Conservation (phyloP, 1,140 invertebrate genomes). For the Radopholus similis region DNA sequence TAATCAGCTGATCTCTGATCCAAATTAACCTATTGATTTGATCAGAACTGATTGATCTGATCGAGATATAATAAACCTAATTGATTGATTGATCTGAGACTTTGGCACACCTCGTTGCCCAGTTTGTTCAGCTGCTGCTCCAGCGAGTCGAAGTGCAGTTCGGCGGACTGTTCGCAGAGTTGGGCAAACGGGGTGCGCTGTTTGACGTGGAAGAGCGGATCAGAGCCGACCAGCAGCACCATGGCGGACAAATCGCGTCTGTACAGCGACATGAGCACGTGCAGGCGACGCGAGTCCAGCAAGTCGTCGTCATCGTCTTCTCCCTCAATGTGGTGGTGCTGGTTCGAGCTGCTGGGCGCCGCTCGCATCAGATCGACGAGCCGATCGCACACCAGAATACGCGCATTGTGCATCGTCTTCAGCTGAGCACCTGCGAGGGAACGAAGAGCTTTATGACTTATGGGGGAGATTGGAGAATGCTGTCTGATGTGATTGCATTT, state of each 20-base stretch:
- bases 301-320: constrained; percentile 11
- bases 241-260: constrained; percentile 32
- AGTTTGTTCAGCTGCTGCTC: constrained; percentile 74
- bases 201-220: constrained; percentile 71
- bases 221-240: constrained; percentile 73
- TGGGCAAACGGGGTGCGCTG: constrained; percentile 68
- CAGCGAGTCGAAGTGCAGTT: constrained; percentile 82
- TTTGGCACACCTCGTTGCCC: constrained; percentile 17
- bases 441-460: not conserved
- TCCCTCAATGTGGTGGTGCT: not conserved
- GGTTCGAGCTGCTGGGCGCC: no score
- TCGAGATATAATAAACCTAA: no score
- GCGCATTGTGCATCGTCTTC: constrained; percentile 95
- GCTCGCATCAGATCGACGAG: constrained; percentile 73
- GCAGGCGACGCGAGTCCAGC: constrained; percentile 40
- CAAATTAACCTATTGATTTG: not conserved
- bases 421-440: constrained; percentile 85
- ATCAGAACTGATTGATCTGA: not conserved
- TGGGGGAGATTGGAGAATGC: not conserved
- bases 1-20: no score
- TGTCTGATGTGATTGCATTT: no score
- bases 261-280: constrained; percentile 43
- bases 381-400: constrained; percentile 79
- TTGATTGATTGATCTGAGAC: no score
- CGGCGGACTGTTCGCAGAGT: constrained; percentile 66